Evolutionary conservation across 2,113 vertebrate genomes (phyloP), one percentile per base, ranked within the genome.

Genomic region (Myodes glareolus): DNA sequence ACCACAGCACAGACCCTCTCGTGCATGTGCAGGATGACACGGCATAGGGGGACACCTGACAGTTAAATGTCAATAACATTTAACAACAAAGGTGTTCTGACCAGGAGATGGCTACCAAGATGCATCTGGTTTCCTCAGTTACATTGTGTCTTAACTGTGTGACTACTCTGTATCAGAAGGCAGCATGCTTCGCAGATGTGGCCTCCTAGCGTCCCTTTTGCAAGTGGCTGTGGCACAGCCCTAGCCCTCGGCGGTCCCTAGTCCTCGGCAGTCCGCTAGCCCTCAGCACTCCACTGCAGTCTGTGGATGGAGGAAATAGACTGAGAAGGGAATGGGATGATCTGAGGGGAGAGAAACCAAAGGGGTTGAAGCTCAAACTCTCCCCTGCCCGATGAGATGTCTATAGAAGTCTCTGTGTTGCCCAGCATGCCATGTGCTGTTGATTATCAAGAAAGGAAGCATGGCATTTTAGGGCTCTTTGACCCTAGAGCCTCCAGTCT

Each of bases 241-340:
- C 0, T 12, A 3, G 58, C 13, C 75, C 47, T 1, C 0, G 81
- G 29, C 29, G 2, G 52, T 17, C 12, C 0, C 63, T 67, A 58
- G 55, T 1, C 19, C 55, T 58, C 6, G 55, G 55, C 1, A 1
- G 19, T 21, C 58, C 55, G 2, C 52, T 52, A 50, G 50, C 50
- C 10, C 50, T 50, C 10, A 4, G 50, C 50, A 19, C 17, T 17
- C 7, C 42, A 21, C 42, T 67, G 10, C 29, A 36, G 29, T 42
- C 1, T n/a, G 55, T 3, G 3, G n/a, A 52, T 23, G 39, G 81
- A 58, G 82, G n/a, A 55, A 45, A 16, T 31, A 13, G 25, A 33
- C 31, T 19, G 33, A 50, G 6, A 29, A 87, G 21, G 27, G 67
- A 14, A 13, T 29, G 0, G 1, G 0, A 0, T 55, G 47, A 42